Base-by-base conservation (phyloP, 1,140 invertebrate species). In the Armadillidium nasatum region DNA sequence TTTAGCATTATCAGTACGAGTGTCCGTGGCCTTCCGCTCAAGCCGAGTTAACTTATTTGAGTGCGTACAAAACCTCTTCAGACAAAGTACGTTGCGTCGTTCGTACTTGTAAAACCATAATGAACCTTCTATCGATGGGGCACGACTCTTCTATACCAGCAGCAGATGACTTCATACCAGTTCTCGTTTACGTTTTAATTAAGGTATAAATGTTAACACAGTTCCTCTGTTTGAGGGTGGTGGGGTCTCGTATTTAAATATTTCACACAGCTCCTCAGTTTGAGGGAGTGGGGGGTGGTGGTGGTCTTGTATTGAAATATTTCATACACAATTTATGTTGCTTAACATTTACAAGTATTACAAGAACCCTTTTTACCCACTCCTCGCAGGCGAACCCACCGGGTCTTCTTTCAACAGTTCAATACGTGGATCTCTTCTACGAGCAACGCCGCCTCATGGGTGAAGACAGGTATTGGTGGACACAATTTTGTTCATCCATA, bases 1-100 rank as follows among this genome's bases (percentile, higher is more conserved):
- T n/a, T 87, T 50, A 79, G 78, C 67, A 75, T 82, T 94, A 92
- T 85, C 88, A 92, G 83, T 91, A 92, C 82, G 96, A 98, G 82
- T 95, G 93, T 84, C 97, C 97, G 0, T 99, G 95, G 96, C 91
- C 94, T n/a, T 94, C 95, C 81, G 96, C 97, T 54, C 96, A 99
- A 86, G 90, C 92, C 67, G 94, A 96, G 85, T 89, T 99, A n/a
- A 87, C 89, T 71, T 91, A 94, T 80, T 92, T 99, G 82, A 92
- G 94, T 80, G 95, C 94, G 4, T 98, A 96, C 85, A 94, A 96
- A 85, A 96, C 95, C 45, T 94, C 97, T 0, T 86, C 91, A 69
- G 97, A 99, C 85, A 99, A 99, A 87, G 87, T 98, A n/a, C 88
- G 90, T 76, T 94, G 92, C 85, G 90, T 96, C 54, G 88, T 91